Evolutionary conservation across 2,888 invertebrate species (phyloP).

Genomic region (Plusia festucae): DNA sequence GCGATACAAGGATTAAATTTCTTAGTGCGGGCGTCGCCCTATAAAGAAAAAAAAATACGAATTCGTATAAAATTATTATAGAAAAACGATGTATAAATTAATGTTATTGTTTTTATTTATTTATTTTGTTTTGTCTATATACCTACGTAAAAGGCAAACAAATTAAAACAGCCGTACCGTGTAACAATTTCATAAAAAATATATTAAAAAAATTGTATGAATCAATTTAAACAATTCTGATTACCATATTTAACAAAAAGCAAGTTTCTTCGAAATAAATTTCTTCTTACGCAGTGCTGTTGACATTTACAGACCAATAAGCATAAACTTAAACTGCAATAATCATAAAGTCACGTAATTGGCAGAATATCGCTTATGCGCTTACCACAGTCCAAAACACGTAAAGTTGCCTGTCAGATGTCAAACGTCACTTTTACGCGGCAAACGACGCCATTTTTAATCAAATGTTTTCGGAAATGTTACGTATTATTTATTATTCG

Average conservation of each 20-base stretch:
- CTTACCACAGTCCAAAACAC: constrained; percentile 7
- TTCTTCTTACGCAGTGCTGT: neutral
- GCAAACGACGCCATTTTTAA: constrained; percentile 23
- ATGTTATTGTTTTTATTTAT: too few species aligned
- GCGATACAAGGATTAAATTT: too few species aligned
- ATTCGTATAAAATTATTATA: too few species aligned
- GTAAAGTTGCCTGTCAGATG: constrained; percentile 20
- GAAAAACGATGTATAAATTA: too few species aligned
- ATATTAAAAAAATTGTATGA: too few species aligned
- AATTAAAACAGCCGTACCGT: too few species aligned
- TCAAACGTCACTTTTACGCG: constrained; percentile 31
- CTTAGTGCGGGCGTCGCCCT: too few species aligned
- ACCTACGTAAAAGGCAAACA: too few species aligned
- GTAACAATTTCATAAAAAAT: too few species aligned
- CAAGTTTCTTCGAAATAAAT: neutral
- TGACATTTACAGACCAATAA: neutral
- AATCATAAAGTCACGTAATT: constrained; percentile 2
- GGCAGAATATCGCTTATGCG: neutral
- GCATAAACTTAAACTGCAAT: neutral
- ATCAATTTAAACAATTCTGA: neutral
- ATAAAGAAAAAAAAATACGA: too few species aligned
- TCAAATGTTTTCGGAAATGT: constrained; percentile 1
- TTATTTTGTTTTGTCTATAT: too few species aligned
- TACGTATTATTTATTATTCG: neutral
- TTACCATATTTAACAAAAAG: neutral